Percentiles rank a stretch among this genome's conserved stretches.
phyloP scores from a whole-genome alignment of 1,140 invertebrate genomes.

The Tribolium castaneum region DNA sequence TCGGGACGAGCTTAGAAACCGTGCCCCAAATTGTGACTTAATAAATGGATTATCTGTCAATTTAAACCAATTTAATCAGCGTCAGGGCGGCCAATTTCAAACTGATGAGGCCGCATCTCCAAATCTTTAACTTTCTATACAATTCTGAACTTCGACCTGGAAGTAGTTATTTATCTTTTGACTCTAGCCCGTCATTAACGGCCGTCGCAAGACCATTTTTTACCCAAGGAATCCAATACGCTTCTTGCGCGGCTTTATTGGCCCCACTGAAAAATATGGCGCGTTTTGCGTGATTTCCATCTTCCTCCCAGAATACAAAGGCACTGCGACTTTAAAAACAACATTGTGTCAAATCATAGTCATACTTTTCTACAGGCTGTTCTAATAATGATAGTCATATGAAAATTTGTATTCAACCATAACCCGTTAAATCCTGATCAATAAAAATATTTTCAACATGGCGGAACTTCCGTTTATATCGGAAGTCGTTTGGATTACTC shows the following conservation, averaged over 20 bases:
- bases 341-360: neutral
- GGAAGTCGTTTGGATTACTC: too few species aligned
- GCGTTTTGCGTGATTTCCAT: too few species aligned
- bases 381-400: too few species aligned
- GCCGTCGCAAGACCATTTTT: conserved; percentile 19
- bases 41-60: conserved; percentile 32
- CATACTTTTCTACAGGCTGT: too few species aligned
- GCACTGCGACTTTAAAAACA: neutral
- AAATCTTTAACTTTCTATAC: conserved; percentile 14
- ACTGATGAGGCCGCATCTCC: conserved; percentile 16
- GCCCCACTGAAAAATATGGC: conserved; percentile 12
- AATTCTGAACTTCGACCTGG: conserved; percentile 17
- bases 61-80: conserved; percentile 20
- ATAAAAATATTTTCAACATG: too few species aligned
- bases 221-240: conserved; percentile 20
- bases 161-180: conserved; percentile 35
- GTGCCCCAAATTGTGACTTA: conserved; percentile 31
- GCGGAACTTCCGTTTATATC: too few species aligned
- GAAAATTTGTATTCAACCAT: too few species aligned
- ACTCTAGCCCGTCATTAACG: conserved; percentile 10
- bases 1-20: neutral
- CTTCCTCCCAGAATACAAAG: too few species aligned
- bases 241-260: conserved; percentile 1
- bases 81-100: neutral
- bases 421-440: too few species aligned